A percentile compares a stretch with the other conserved stretches of the same genome.
Evolutionary conservation across 2,113 vertebrate species (phyloP).

Genomic region (Dasypus novemcinctus): DNA sequence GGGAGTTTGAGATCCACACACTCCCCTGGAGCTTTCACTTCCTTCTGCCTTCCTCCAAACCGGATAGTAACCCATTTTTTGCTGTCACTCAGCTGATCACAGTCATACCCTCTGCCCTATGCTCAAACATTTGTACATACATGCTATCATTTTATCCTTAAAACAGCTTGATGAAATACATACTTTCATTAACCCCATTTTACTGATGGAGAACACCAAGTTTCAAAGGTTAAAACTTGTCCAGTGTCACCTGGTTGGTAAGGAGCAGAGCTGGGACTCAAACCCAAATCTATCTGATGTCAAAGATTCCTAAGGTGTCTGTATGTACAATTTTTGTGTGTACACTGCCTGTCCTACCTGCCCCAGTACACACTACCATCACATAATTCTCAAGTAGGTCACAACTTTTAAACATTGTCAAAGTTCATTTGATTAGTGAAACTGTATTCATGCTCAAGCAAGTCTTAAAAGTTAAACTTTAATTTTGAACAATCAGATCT

Average conservation of each 20-base stretch:
- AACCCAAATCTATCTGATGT: not conserved
- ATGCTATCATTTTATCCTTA: not conserved
- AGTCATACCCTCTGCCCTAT: not conserved
- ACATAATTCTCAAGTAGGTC: not conserved
- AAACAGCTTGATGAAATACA: not conserved
- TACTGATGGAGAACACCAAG: not conserved
- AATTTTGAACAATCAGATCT: not conserved
- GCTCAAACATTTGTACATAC: not conserved
- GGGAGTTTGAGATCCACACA: not conserved
- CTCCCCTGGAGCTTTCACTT: not conserved
- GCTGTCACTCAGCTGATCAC: not conserved
- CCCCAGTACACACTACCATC: not conserved
- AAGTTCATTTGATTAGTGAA: not conserved
- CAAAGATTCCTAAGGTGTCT: not conserved
- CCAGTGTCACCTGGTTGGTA: not conserved
- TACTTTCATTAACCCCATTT: not conserved
- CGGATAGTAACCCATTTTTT: not conserved
- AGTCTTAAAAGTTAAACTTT: not conserved
- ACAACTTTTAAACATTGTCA: not conserved
- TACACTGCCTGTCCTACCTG: not conserved
- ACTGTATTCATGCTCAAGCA: not conserved
- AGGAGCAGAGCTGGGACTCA: not conserved
- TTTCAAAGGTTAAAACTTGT: not conserved
- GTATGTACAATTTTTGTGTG: accelerated
- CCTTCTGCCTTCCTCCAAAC: not conserved